These are phyloP conservation scores for Penaeus chinensis DNA, from an alignment of 1,140 invertebrate species.

Conservation along the genomic window DNA sequence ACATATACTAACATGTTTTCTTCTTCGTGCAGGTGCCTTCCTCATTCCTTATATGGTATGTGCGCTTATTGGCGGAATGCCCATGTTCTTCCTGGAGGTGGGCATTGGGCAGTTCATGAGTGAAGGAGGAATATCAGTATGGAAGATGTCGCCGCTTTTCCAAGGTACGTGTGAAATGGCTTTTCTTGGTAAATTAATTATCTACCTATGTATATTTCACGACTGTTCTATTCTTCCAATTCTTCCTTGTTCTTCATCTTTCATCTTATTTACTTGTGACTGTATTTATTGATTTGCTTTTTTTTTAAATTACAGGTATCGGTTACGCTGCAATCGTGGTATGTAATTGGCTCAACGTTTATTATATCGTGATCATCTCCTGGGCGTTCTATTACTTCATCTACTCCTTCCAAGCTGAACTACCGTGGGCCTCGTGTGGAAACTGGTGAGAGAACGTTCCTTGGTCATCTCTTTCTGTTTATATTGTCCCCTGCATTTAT, in stretches of 20 bases:
- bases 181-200: neutral
- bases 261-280: neutral
- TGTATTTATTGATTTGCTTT: neutral
- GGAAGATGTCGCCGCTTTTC: slow-evolving; percentile 70
- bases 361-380: slow-evolving; percentile 97
- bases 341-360: slow-evolving; percentile 77
- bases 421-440: slow-evolving; percentile 95
- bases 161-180: slow-evolving; percentile 66
- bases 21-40: slow-evolving; percentile 71
- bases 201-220: neutral
- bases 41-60: slow-evolving; percentile 74
- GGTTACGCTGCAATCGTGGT: slow-evolving; percentile 91
- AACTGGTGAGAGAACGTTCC: slow-evolving; percentile 73
- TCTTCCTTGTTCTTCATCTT: neutral
- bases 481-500: too few relatives aligned
- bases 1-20: neutral
- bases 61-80: slow-evolving; percentile 72
- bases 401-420: slow-evolving; percentile 79
- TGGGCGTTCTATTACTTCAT: slow-evolving; percentile 88
- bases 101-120: slow-evolving; percentile 71
- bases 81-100: slow-evolving; percentile 75
- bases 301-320: slow-evolving; percentile 75
- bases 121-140: slow-evolving; percentile 70
- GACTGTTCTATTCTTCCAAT: too few relatives aligned
- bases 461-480: neutral